These are phyloP conservation scores for Eupsilia transversa DNA, from an alignment of 2,888 invertebrate species.

Conservation along the genomic window DNA sequence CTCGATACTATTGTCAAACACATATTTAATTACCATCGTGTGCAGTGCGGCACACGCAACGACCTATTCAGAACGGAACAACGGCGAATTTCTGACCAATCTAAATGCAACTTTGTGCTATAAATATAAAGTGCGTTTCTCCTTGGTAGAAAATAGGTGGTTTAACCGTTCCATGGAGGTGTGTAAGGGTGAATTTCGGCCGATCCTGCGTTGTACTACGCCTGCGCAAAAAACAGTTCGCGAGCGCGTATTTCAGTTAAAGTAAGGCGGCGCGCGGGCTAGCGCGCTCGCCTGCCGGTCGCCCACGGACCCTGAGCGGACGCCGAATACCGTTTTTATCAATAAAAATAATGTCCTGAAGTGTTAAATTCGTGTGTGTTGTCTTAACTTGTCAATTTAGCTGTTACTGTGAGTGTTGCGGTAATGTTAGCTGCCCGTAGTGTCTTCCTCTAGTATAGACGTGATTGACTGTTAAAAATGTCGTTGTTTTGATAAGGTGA, in stretches of 20 bases:
- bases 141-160: conserved; percentile 34
- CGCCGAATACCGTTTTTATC: conserved; percentile 82
- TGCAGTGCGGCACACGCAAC: conserved; percentile 90
- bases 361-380: conserved; percentile 75
- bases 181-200: conserved; percentile 83
- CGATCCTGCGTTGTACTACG: conserved; percentile 86
- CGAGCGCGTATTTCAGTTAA: conserved; percentile 83
- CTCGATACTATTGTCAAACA: conserved; percentile 88
- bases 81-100: conserved; percentile 7
- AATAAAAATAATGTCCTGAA: conserved; percentile 82
- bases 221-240: conserved; percentile 84
- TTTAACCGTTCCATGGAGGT: conserved; percentile 70
- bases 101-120: conserved; percentile 40
- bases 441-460: conserved; percentile 86
- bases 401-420: conserved; percentile 71
- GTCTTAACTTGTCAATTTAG: conserved; percentile 83
- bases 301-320: conserved; percentile 80
- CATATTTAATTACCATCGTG: conserved; percentile 90
- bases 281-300: conserved; percentile 90
- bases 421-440: conserved; percentile 76
- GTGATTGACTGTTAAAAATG: conserved; percentile 68
- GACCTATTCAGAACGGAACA: conserved; percentile 48
- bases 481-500: conserved; percentile 87
- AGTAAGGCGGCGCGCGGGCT: conserved; percentile 90
- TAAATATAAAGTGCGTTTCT: conserved; percentile 59